Base-by-base conservation (phyloP, 2,797 vertebrate genomes). In the Brachyrhaphis roseni region DNA sequence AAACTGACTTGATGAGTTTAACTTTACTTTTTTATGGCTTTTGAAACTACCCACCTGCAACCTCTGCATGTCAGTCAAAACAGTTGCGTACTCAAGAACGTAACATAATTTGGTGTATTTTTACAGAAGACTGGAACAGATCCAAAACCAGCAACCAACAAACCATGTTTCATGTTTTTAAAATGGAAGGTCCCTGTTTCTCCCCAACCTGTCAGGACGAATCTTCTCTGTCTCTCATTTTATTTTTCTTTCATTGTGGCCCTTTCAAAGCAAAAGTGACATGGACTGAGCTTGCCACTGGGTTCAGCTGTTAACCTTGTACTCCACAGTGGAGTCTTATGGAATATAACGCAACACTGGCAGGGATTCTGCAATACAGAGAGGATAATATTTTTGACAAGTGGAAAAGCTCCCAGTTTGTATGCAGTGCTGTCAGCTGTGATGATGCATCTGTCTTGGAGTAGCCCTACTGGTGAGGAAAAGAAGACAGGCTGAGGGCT, bases 321-420 rank as follows among this genome's bases (percentile, higher is more conserved):
- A 72, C 26, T 72, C 43, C n/a, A 71, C 12, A 71, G 41, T 71
- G 68, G 23, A 72, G 68, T 72, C 41, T 72, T 72, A 72, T 16
- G 68, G 41, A 72, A 72, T 28, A 72, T 72, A 46, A 72, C n/a
- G 68, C 68, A 72, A 72, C 26, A 72, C 26, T 72, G n/a, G 43
- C 68, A 46, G 43, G 26, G 43, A 18, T 46, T 72, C n/a, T 72
- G 43, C 26, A 72, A 72, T 46, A 72, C 13, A 72, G 68, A 72
- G 43, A 45, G n/a, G 41, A 72, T 46, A 46, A 72, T 46, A 72
- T 72, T 46, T 72, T 72, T 72, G 68, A 72, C 66, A 70, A 70
- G 39, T 70, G 39, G 23, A 70, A 45, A 43, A 70, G 23, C 66
- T 43, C 23, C 23, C 39, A 70, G 66, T 70, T 68, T 41, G 39